Evolutionary conservation across 2,888 invertebrate species (phyloP), one percentile per base, ranked within the genome.

Genomic region (Xanthostigma xanthostigma): DNA sequence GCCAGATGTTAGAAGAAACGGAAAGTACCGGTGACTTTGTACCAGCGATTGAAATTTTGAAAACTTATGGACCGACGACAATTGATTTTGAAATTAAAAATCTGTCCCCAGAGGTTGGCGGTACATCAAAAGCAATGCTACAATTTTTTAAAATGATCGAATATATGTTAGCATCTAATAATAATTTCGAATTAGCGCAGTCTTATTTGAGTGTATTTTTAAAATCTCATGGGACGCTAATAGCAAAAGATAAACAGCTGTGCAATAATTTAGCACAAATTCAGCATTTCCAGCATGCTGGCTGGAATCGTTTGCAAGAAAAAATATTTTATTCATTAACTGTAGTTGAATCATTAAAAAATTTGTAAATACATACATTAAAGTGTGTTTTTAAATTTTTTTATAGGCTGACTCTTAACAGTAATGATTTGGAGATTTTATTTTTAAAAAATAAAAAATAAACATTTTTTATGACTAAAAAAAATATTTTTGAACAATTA

Each of bases 131-230:
- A 34, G 70, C 89, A 1, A 77, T 95, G 79, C 64, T 77, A 36
- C 79, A 84, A 56, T 95, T 93, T 68, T 67, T 95, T 48, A 74
- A 77, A 56, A 78, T 88, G 67, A 66, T 94, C 17, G 70, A 76
- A 49, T 69, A 69, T 49, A 81, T 85, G 71, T 71, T 96, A 37
- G 71, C 75, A 55, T 80, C 78, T 2, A 88, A 87, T 59, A 75
- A 65, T 52, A 79, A 94, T 68, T 96, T 92, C 66, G 96, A 97
- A 70, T 68, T 95, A 48, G 81, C 84, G 0, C 90, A 95, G 63
- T 82, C 94, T 0, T 96, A 94, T 67, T 73, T 96, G 51, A 82
- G 83, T 42, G 72, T 93, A 41, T 94, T 92, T 66, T 67, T 97
- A 36, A 93, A 93, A 67, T 75, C 79, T 38, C 86, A 90, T 60